These are phyloP conservation scores for Homalodisca vitripennis DNA, from an alignment of 1,140 invertebrate species.

Conservation along the genomic window DNA sequence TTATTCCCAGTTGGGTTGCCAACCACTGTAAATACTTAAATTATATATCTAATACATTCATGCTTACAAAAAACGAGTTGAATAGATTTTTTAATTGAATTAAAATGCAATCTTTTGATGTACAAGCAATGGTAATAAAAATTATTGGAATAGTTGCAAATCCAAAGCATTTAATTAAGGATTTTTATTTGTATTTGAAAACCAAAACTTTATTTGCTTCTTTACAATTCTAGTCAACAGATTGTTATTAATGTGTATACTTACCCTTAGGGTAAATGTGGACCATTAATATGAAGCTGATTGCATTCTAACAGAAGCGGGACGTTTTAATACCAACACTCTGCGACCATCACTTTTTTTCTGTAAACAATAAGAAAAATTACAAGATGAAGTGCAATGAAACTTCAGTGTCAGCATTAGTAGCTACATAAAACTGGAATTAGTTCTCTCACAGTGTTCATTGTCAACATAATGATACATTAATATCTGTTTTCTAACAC, in stretches of 20 bases:
- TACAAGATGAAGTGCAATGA: no score
- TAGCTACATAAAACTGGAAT: no score
- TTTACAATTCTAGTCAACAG: not conserved
- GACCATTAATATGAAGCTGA: slow-evolving; percentile 21
- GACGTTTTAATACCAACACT: slow-evolving; percentile 18
- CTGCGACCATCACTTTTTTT: slow-evolving; percentile 24
- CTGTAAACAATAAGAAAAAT: not conserved
- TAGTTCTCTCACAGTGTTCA: no score
- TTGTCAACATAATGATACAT: no score
- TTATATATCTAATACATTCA: no score
- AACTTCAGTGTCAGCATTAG: no score
- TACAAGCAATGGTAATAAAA: not conserved
- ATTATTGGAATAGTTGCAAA: not conserved
- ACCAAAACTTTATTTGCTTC: no score
- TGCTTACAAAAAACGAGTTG: no score
- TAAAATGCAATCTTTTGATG: not conserved
- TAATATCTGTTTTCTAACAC: no score
- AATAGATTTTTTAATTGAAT: not conserved
- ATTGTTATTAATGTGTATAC: not conserved
- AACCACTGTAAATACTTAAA: no score
- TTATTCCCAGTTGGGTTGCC: no score
- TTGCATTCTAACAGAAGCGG: slow-evolving; percentile 17
- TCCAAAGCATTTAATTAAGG: not conserved
- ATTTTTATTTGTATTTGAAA: not conserved
- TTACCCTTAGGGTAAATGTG: slow-evolving; percentile 10